Conservation (phyloP, 2,888 invertebrate genomes). For the Ariolimax columbianus region DNA sequence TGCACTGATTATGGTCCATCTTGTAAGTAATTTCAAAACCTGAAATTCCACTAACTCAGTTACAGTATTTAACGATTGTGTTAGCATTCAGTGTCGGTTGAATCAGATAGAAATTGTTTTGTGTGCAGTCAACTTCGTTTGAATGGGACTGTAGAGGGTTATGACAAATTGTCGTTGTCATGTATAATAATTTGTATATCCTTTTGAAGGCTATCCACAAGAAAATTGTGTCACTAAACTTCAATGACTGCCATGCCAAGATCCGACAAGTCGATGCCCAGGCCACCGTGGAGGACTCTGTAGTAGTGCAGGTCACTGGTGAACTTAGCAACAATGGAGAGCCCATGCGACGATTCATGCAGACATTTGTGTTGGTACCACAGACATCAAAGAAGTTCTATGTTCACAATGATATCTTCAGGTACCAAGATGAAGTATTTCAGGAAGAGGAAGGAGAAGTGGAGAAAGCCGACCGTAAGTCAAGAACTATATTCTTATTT, state of each 20-base stretch:
- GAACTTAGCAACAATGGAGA: slow-evolving; percentile 97
- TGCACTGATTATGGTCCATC: no score
- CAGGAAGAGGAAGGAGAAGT: slow-evolving; percentile 82
- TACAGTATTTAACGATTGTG: no score
- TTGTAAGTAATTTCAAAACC: no score
- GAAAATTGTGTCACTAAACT: slow-evolving; percentile 95
- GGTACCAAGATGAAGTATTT: slow-evolving; percentile 91
- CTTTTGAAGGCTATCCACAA: slow-evolving; percentile 91
- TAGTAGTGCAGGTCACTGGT: slow-evolving; percentile 95
- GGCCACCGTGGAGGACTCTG: slow-evolving; percentile 94
- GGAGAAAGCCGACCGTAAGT: slow-evolving; percentile 58
- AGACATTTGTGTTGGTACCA: slow-evolving; percentile 95
- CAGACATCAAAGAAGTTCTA: slow-evolving; percentile 98
- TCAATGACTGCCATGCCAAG: slow-evolving; percentile 97
- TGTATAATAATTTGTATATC: no score
- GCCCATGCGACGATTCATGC: slow-evolving; percentile 98
- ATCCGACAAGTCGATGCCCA: slow-evolving; percentile 97
- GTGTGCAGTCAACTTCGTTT: no score
- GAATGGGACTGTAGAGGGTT: no score
- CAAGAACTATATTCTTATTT: neutral
- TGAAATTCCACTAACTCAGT: no score
- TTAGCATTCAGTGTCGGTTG: no score
- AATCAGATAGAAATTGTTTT: no score
- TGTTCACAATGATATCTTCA: slow-evolving; percentile 98
- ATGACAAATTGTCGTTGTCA: no score